These are phyloP conservation scores for Ascidia mentula DNA, from an alignment of 23 tunicate species.

Conservation along the genomic window DNA sequence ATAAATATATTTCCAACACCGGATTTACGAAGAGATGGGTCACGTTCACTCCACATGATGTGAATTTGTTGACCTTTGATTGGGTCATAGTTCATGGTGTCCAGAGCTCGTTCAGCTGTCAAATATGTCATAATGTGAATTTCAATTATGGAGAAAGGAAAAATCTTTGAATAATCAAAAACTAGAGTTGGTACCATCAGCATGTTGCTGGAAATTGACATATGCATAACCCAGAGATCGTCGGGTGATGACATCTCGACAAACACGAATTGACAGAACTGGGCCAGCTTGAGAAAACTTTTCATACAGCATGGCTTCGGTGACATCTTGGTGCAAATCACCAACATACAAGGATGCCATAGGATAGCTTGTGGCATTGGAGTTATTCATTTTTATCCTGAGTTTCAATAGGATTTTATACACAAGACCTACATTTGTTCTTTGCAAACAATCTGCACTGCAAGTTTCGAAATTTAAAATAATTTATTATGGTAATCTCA, in stretches of 20 bases:
- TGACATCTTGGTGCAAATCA: conserved; percentile 97
- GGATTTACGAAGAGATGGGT: conserved; percentile 98
- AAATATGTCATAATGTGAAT: background rate
- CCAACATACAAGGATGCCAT: conserved; percentile 99
- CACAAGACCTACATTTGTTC: too few relatives aligned
- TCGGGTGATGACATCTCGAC: conserved; percentile 97
- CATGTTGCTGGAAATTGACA: conserved; percentile 99
- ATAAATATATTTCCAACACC: conserved; percentile 98
- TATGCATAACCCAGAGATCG: conserved; percentile 98
- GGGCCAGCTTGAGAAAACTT: conserved; percentile 99
- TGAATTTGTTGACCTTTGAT: conserved; percentile 92
- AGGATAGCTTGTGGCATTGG: conserved; percentile 62
- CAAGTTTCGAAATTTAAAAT: too few relatives aligned
- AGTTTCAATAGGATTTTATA: too few relatives aligned
- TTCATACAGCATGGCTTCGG: conserved; percentile 99
- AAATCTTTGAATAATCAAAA: too few relatives aligned
- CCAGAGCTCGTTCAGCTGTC: conserved; percentile 97
- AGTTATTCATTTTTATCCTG: too few relatives aligned
- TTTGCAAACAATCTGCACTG: too few relatives aligned
- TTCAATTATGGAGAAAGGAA: too few relatives aligned
- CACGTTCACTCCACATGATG: conserved; percentile 99
- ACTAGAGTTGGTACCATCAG: conserved; percentile 95
- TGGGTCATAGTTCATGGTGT: conserved; percentile 97
- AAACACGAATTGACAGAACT: conserved; percentile 96
- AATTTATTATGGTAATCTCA: too few relatives aligned